Base-by-base conservation (phyloP, 2,888 invertebrate genomes). In the Frankliniella intonsa region DNA sequence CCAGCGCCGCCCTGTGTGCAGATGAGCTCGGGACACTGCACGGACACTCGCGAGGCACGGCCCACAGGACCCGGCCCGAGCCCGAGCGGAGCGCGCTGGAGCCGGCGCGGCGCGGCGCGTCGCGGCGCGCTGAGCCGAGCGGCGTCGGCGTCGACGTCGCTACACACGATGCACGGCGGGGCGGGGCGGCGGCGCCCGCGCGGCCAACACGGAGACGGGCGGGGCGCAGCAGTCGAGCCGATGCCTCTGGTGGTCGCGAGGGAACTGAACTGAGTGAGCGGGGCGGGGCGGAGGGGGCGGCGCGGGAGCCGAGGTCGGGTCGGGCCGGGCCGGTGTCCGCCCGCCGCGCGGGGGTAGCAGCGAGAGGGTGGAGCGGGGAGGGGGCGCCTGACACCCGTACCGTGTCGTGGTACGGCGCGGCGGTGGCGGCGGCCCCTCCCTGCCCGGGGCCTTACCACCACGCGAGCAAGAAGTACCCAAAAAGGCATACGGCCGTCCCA, bases 191-290 rank as follows among this genome's bases (percentile, higher is more conserved):
- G 69, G 55, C 55, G 55, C 55, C 38, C 38, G 55, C 12, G 69
- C 69, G 69, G 69, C 55, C 14, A 9, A 25, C 22, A 69, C 69
- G 19, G 69, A 11, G n/a, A 10, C 22, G 8, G 69, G 11, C 0
- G 69, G 0, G 22, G 55, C 62, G 62, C 7, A 17, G 62, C 11
- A 38, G 62, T 7, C 62, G 62, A 62, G 19, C 62, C 69, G 25
- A 25, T 25, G 69, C 69, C 69, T 76, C 69, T 22, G 69, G 69
- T 76, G 69, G 69, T 76, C 69, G 69, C 25, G 69, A 22, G 69
- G 25, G 69, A n/a, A 76, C 69, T 76, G 69, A 69, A 12, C 22
- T 8, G 69, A 25, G 69, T 22, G 22, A 11, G 55, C 55, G 55
- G 14, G 55, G 12, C 17, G 14, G 17, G 14, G 22, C 22, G 22